Evolutionary conservation across 2,888 invertebrate genomes (phyloP).

Genomic region (Schizaphis graminum): DNA sequence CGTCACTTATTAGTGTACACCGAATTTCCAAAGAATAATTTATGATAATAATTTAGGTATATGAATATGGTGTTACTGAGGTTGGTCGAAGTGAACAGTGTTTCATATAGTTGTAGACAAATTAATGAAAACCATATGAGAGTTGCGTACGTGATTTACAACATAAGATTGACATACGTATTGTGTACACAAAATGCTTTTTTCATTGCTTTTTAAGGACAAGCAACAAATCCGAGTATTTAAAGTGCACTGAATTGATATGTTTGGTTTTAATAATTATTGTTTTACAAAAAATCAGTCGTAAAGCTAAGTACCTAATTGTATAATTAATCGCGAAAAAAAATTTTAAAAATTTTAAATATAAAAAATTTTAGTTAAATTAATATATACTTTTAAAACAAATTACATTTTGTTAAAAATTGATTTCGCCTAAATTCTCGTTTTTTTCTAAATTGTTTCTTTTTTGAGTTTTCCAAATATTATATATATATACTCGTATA

Average conservation of each 20-base stretch:
- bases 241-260: background rate
- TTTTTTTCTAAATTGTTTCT: no score
- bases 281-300: background rate
- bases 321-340: no score
- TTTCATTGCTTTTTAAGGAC: background rate
- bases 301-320: no score
- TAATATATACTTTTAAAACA: no score
- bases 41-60: background rate
- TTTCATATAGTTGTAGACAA: background rate
- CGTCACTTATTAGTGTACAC: background rate
- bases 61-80: background rate
- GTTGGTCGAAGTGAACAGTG: background rate
- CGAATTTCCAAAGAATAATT: background rate
- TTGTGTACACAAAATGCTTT: background rate
- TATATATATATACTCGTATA: no score
- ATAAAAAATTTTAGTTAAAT: no score
- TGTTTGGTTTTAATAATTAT: background rate
- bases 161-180: background rate
- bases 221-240: background rate
- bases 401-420: no score
- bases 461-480: no score
- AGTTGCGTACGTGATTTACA: background rate
- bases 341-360: no score
- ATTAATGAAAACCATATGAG: background rate
- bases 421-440: no score